Conservation (phyloP, 2,113 vertebrate species). For the Aspiorhynchus laticeps region DNA sequence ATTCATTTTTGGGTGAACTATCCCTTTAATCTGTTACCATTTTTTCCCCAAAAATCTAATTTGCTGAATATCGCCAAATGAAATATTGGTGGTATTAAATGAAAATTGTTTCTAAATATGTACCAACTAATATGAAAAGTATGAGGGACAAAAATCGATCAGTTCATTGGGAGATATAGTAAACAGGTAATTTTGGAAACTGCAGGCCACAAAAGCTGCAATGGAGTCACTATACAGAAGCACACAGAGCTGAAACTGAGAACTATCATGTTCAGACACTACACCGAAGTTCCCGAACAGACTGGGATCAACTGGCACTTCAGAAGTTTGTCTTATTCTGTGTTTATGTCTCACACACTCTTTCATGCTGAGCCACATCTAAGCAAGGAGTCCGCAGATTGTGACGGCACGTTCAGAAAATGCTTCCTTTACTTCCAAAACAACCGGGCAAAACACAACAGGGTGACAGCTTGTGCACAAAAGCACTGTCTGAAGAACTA, state of each 20-base stretch:
- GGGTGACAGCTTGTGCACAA: constrained; percentile 19
- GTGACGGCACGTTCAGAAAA: not conserved
- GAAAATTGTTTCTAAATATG: not conserved
- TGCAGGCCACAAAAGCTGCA: not conserved
- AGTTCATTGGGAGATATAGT: not conserved
- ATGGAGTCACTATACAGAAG: not conserved
- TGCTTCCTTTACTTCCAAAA: not conserved
- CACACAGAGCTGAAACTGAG: not conserved
- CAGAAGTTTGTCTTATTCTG: not conserved
- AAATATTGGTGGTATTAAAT: not conserved
- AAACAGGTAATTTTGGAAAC: not conserved
- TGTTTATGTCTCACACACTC: constrained; percentile 15
- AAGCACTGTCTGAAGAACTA: not conserved
- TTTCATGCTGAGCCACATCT: constrained; percentile 22
- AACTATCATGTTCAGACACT: not conserved
- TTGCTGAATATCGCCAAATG: not conserved
- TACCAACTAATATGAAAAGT: not conserved
- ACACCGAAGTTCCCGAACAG: not conserved
- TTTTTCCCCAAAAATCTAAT: not conserved
- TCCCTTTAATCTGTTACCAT: not conserved
- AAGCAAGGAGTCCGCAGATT: constrained; percentile 9
- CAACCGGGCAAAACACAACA: constrained; percentile 26
- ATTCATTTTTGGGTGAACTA: no score
- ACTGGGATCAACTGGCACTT: constrained; percentile 34
- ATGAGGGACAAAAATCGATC: not conserved